Percentiles rank a stretch among this genome's conserved stretches.
Conservation (phyloP, 2,888 invertebrate genomes). For the Gymnoscelis rufifasciata region DNA sequence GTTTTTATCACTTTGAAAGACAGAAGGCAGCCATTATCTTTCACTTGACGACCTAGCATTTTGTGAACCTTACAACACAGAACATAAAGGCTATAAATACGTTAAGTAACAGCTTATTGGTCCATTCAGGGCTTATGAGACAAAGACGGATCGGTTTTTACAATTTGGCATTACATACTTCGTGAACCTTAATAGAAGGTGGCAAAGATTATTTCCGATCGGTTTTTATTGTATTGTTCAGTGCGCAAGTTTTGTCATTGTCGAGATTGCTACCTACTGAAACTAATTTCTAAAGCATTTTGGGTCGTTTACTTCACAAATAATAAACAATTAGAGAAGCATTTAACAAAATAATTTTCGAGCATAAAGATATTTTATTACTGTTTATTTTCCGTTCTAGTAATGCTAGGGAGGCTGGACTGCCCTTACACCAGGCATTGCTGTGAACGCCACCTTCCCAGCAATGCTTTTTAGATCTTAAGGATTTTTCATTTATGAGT, state of each 20-base stretch:
- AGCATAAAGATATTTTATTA: too few species aligned
- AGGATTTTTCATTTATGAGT: too few species aligned
- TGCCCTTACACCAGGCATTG: too few species aligned
- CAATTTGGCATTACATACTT: constrained; percentile 18
- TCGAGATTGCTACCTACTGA: constrained; percentile 4
- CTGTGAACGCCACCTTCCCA: too few species aligned
- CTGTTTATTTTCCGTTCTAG: too few species aligned
- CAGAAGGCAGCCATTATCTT: constrained; percentile 41
- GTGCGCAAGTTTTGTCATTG: constrained; percentile 15
- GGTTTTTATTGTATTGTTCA: constrained; percentile 11
- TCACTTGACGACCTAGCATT: constrained; percentile 41
- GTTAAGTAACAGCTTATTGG: not conserved
- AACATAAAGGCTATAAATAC: constrained; percentile 24
- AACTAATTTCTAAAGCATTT: constrained; percentile 7
- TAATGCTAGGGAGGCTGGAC: too few species aligned
- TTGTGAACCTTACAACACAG: constrained; percentile 22
- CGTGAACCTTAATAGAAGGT: constrained; percentile 15
- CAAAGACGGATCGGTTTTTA: constrained; percentile 23
- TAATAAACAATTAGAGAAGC: too few species aligned
- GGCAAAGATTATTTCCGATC: constrained; percentile 19
- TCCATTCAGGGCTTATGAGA: constrained; percentile 10
- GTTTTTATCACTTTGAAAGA: constrained; percentile 33
- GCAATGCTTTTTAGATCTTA: too few species aligned
- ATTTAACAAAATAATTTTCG: too few species aligned
- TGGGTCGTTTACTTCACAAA: not conserved